These are phyloP conservation scores for Ophthalmolycus amberensis DNA, from an alignment of 2,113 vertebrate species.

Conservation along the genomic window DNA sequence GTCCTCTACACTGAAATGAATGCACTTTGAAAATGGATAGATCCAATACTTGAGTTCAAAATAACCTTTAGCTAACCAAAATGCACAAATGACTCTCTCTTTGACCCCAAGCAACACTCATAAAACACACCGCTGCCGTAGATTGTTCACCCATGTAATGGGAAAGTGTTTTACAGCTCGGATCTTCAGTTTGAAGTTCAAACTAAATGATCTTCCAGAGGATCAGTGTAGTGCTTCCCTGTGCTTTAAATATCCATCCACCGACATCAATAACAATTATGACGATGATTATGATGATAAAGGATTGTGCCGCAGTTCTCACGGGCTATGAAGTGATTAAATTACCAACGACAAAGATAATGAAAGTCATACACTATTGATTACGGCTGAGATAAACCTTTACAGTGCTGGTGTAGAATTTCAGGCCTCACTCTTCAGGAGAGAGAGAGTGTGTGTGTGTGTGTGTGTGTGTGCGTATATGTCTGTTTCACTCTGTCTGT, in stretches of 20 bases:
- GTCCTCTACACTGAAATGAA: background rate
- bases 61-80: background rate
- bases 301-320: conserved; percentile 52
- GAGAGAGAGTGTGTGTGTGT: background rate
- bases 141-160: conserved; percentile 35
- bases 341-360: conserved; percentile 61
- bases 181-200: conserved; percentile 1
- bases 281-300: conserved; percentile 56
- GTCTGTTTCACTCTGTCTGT: background rate
- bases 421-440: background rate
- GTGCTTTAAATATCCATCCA: conserved; percentile 65
- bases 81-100: background rate
- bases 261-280: conserved; percentile 67
- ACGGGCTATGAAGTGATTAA: conserved; percentile 53
- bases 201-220: conserved; percentile 42
- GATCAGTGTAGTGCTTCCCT: conserved; percentile 19
- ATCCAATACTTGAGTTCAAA: background rate
- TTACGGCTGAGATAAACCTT: conserved; percentile 60
- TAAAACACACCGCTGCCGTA: background rate
- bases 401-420: conserved; percentile 36
- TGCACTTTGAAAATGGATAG: background rate
- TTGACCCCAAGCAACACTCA: background rate
- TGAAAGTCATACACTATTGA: conserved; percentile 62
- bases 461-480: background rate
- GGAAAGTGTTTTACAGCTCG: conserved; percentile 5